phyloP scores from a whole-genome alignment of 1,140 invertebrate genomes.

The Probaryconus sp. region DNA sequence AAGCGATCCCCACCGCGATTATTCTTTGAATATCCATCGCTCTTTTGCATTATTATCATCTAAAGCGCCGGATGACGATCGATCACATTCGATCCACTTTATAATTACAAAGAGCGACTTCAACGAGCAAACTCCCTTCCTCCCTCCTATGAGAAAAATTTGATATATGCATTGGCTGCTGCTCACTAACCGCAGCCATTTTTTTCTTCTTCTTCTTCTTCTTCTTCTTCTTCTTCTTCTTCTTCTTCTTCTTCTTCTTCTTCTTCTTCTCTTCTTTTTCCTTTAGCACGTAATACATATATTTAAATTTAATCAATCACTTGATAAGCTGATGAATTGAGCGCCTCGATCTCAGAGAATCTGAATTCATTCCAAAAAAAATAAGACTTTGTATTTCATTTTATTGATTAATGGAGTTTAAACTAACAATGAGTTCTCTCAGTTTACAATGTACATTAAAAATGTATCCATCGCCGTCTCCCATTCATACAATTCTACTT shows the following conservation, averaged over 20 bases:
- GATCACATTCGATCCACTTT: slow-evolving; percentile 38
- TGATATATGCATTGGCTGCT: slow-evolving; percentile 16
- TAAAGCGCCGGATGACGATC: slow-evolving; percentile 29
- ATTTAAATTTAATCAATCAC: slow-evolving; percentile 47
- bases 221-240: background rate
- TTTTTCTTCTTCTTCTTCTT: slow-evolving; percentile 2
- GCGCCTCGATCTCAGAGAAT: slow-evolving; percentile 16
- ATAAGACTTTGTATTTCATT: background rate
- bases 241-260: background rate
- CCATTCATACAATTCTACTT: slow-evolving; percentile 16
- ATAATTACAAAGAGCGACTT: slow-evolving; percentile 33
- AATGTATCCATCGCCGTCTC: no score
- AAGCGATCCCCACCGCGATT: slow-evolving; percentile 16
- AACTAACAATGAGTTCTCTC: no score
- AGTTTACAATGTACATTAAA: no score
- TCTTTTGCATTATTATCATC: slow-evolving; percentile 29
- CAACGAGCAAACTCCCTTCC: slow-evolving; percentile 24
- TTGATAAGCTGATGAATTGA: slow-evolving; percentile 49
- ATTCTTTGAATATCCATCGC: no score
- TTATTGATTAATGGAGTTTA: no score
- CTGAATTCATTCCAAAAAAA: slow-evolving; percentile 7
- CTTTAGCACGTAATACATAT: background rate
- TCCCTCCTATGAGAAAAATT: slow-evolving; percentile 47
- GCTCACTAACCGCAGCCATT: no score
- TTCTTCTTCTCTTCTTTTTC: slow-evolving; percentile 1